phyloP scores from a whole-genome alignment of 2,888 invertebrate species.

The Seladonia tumulorum region DNA sequence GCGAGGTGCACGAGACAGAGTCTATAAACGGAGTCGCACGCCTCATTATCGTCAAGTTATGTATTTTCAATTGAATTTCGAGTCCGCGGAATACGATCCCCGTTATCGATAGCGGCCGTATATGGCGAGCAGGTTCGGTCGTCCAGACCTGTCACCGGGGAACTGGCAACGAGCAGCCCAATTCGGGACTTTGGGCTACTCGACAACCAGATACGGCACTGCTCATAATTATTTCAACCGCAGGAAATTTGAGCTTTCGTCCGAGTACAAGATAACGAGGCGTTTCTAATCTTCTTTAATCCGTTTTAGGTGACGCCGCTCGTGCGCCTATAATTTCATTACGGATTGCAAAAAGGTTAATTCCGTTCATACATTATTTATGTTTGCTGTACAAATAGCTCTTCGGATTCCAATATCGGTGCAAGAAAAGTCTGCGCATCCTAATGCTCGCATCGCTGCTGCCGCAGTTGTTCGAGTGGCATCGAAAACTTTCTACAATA shows the following conservation, averaged over 20 bases:
- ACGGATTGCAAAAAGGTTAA: too few relatives aligned
- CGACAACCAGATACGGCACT: neutral
- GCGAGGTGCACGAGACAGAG: conserved; percentile 34
- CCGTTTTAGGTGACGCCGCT: too few relatives aligned
- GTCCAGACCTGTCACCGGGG: neutral
- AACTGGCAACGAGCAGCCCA: neutral
- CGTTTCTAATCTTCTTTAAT: neutral
- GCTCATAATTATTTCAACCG: neutral
- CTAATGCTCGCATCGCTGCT: neutral
- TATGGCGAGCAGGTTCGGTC: neutral
- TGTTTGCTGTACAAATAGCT: too few relatives aligned
- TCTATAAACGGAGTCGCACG: conserved; percentile 44
- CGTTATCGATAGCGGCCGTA: conserved; percentile 41
- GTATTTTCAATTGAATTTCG: conserved; percentile 47
- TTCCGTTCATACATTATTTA: too few relatives aligned
- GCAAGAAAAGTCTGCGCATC: neutral
- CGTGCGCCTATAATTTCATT: too few relatives aligned
- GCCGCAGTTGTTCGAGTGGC: too few relatives aligned
- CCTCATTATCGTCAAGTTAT: conserved; percentile 60
- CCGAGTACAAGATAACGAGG: neutral
- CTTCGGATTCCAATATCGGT: neutral
- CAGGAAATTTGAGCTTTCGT: neutral
- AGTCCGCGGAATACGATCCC: conserved; percentile 35
- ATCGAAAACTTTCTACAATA: neutral
- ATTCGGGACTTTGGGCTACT: conserved; percentile 3